Evolutionary conservation across 2,113 vertebrate species (phyloP), one percentile per base, ranked within the genome.

Genomic region (Silurus meridionalis): DNA sequence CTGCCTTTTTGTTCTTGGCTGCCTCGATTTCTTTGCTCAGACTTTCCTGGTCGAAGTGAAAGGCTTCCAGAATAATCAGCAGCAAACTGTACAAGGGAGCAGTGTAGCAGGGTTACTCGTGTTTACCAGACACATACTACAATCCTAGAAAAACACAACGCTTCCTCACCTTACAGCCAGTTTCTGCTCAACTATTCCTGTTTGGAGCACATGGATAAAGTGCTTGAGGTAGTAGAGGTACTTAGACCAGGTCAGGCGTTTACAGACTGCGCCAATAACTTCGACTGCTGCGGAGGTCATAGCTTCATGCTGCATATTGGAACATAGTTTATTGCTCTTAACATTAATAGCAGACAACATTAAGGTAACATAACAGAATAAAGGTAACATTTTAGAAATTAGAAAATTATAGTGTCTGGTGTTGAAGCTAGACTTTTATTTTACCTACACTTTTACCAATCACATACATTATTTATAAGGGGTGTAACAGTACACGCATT

Each of bases 151-250:
- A 37, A 37, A 2, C 23, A 17, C 8, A 61, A 78, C 15, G 21
- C 5, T 23, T 71, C 28, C 52, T 4, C 3, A 98, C 97, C 95
- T 97, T 91, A 98, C 97, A 69, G 96, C 96, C 89, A 99, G 91
- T 90, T 99, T 99, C 46, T 97, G 97, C 79, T 94, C 92, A 1
- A 95, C 91, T 91, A 98, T 95, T 61, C 95, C 94, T 0, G 93
- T 95, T 86, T 98, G 97, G 87, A 99, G 94, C 55, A 98, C 91
- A 57, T 98, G 97, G 90, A 99, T 93, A 79, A 98, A 99, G 85
- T 97, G 95, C 88, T 97, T 98, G 84, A 99, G 92, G 90, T 98
- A 95, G 93, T 96, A 98, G 21, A 98, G 91, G 83, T 99, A 99
- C 0, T 97, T 96, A 86, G 98, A 96, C 98, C 98, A 99, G 0